Evolutionary conservation across 2,888 invertebrate species (phyloP).

Genomic region (Anaspis maculata): DNA sequence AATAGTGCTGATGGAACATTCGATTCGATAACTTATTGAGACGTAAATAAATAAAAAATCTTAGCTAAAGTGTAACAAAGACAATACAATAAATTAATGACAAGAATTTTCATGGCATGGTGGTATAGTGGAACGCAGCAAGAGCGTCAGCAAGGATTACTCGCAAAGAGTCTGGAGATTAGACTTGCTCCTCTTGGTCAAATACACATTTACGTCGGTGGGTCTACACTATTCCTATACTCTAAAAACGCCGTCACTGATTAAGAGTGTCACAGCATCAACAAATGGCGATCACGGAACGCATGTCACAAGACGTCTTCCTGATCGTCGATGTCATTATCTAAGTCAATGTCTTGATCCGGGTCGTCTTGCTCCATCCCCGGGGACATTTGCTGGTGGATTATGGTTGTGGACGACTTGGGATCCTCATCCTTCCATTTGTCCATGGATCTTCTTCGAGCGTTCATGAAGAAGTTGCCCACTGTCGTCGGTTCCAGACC

Average conservation of each 20-base stretch:
- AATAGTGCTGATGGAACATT: too few species aligned
- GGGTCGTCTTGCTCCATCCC: constrained; percentile 41
- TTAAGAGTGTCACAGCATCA: constrained; percentile 41
- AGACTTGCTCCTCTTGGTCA: too few species aligned
- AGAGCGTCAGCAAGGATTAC: too few species aligned
- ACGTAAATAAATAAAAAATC: too few species aligned
- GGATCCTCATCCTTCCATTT: constrained; percentile 96
- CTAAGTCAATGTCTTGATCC: constrained; percentile 43
- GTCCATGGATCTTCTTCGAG: constrained; percentile 94
- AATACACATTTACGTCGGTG: constrained; percentile 22
- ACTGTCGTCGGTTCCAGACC: constrained; percentile 96
- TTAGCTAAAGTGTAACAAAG: too few species aligned
- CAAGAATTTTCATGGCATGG: too few species aligned
- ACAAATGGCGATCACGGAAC: constrained; percentile 42
- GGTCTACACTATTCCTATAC: constrained; percentile 31
- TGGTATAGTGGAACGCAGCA: too few species aligned
- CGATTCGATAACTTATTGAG: too few species aligned
- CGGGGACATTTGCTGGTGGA: constrained; percentile 42
- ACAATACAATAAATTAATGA: too few species aligned
- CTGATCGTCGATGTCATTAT: constrained; percentile 48
- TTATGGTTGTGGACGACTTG: constrained; percentile 42
- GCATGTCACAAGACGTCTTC: constrained; percentile 52
- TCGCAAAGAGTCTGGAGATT: too few species aligned
- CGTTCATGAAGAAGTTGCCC: constrained; percentile 99
- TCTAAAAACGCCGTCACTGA: constrained; percentile 32